phyloP scores from a whole-genome alignment of 2,113 vertebrate species.

The Ploceus nigricollis region DNA sequence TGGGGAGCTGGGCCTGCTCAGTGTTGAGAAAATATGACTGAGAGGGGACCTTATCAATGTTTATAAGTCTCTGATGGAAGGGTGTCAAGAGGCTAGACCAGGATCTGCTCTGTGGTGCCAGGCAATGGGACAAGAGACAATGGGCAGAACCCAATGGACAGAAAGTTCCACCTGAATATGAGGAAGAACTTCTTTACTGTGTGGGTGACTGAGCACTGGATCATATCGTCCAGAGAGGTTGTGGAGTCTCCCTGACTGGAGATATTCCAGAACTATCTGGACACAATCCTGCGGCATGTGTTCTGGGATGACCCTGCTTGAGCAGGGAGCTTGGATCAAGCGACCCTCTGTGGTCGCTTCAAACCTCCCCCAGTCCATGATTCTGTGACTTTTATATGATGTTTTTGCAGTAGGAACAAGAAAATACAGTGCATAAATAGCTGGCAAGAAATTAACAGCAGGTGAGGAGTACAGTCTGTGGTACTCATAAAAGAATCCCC shows the following conservation, averaged over 20 bases:
- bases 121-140: background rate
- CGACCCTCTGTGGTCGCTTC: background rate
- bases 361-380: background rate
- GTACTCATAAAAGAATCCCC: background rate
- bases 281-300: fast-evolving
- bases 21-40: background rate
- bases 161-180: background rate
- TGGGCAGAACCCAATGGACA: background rate
- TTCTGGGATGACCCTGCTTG: background rate
- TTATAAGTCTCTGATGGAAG: background rate
- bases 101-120: fast-evolving
- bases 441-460: background rate
- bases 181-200: background rate
- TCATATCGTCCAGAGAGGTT: background rate
- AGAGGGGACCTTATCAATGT: background rate
- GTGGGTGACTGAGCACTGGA: background rate
- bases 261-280: background rate
- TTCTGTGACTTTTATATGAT: background rate
- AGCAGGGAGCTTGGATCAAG: background rate
- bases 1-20: background rate
- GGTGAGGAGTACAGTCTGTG: background rate
- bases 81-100: background rate
- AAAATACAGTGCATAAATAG: background rate
- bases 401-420: background rate
- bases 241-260: background rate